Conservation (phyloP, 2,888 invertebrate genomes). For the Drosophila atripex region DNA sequence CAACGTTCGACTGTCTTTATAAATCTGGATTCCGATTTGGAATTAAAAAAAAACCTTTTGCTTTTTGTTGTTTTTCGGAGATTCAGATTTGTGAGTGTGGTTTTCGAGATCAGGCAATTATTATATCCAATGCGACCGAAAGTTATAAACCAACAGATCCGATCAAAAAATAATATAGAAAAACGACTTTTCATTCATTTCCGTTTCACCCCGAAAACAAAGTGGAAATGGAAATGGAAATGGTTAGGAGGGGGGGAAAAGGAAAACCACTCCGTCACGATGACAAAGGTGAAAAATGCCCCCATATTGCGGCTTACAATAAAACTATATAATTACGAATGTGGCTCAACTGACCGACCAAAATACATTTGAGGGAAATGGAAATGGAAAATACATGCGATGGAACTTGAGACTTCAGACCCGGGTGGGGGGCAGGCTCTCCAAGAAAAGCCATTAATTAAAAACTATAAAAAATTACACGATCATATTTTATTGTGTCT, state of each 20-base stretch:
- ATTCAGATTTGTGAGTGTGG: background rate
- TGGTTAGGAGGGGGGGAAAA: conserved; percentile 69
- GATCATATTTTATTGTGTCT: conserved; percentile 49
- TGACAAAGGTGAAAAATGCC: conserved; percentile 42
- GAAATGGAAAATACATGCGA: conserved; percentile 21
- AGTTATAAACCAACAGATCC: background rate
- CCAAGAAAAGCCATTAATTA: conserved; percentile 74
- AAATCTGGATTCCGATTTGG: conserved; percentile 31
- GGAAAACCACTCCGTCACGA: conserved; percentile 53
- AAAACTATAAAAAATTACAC: conserved; percentile 75
- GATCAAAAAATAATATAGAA: background rate
- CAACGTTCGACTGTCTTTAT: conserved; percentile 34
- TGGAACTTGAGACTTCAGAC: background rate
- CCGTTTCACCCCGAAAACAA: conserved; percentile 20
- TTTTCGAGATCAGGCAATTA: background rate
- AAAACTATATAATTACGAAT: conserved; percentile 49
- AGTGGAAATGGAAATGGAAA: conserved; percentile 14
- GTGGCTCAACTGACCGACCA: conserved; percentile 43
- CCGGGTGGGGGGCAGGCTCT: conserved; percentile 2
- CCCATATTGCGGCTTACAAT: conserved; percentile 28
- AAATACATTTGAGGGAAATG: conserved; percentile 25
- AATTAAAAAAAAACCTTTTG: background rate
- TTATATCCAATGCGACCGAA: background rate
- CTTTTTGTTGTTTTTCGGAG: too few species aligned
- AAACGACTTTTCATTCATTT: conserved; percentile 43